These are phyloP conservation scores for Alcedo quadribrachys DNA, from an alignment of 2,797 vertebrate genomes.

Conservation along the genomic window DNA sequence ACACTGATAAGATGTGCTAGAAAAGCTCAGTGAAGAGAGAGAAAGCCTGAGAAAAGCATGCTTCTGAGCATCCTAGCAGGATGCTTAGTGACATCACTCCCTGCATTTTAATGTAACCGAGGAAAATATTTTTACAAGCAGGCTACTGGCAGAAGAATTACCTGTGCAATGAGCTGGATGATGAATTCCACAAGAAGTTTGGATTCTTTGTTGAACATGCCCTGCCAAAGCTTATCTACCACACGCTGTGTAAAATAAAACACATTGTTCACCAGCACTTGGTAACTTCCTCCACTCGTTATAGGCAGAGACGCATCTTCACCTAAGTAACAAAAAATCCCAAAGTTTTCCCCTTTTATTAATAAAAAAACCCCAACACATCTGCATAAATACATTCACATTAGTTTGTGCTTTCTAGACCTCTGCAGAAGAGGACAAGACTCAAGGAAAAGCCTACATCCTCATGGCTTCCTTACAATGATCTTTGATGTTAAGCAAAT, in stretches of 20 bases:
- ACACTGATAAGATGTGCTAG: not conserved
- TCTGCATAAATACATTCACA: not conserved
- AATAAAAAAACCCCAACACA: accelerated
- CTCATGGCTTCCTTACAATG: not conserved
- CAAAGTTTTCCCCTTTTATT: not conserved
- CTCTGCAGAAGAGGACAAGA: not conserved
- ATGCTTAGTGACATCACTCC: not conserved
- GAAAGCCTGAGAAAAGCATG: not conserved
- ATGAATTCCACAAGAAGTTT: slow-evolving; percentile 98
- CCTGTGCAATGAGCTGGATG: slow-evolving; percentile 97
- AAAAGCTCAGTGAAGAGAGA: not conserved
- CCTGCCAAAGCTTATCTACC: slow-evolving; percentile 99
- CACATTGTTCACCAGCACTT: slow-evolving; percentile 96
- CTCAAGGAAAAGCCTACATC: not conserved
- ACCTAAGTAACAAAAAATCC: slow-evolving; percentile 76
- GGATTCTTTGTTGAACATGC: slow-evolving; percentile 99
- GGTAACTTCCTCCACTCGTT: slow-evolving; percentile 93
- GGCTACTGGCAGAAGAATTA: slow-evolving; percentile 54
- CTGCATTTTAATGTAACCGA: not conserved
- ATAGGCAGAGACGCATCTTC: slow-evolving; percentile 97
- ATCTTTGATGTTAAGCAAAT: not conserved
- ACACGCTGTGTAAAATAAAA: slow-evolving; percentile 98
- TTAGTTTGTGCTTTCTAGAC: not conserved
- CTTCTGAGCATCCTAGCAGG: not conserved
- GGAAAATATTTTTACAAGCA: not conserved